Evolutionary conservation across 1,140 invertebrate species (phyloP).

Genomic region (Drosophila carrolli): DNA sequence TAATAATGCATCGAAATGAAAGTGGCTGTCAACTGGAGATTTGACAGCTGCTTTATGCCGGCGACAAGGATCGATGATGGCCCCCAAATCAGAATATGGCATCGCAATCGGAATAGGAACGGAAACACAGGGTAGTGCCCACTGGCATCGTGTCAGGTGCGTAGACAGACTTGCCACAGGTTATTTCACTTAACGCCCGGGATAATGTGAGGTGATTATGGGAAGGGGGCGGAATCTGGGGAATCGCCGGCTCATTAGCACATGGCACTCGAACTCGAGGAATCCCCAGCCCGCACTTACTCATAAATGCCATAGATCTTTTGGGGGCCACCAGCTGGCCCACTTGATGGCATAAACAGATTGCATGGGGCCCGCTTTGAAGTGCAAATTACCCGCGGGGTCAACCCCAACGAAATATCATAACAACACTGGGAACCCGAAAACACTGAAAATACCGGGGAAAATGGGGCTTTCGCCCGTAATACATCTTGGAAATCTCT

Average conservation of each 20-base stretch:
- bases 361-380: slow-evolving; percentile 70
- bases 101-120: slow-evolving; percentile 7
- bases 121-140: slow-evolving; percentile 9
- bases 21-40: slow-evolving; percentile 79
- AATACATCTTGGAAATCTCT: slow-evolving; percentile 80
- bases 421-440: slow-evolving; percentile 3
- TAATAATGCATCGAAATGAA: slow-evolving; percentile 82
- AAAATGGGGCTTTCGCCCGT: slow-evolving; percentile 35
- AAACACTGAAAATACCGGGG: slow-evolving; percentile 2
- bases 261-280: slow-evolving; percentile 30
- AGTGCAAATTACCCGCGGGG: slow-evolving; percentile 82
- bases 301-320: slow-evolving; percentile 82
- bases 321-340: slow-evolving; percentile 69
- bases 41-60: slow-evolving; percentile 43
- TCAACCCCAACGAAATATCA: slow-evolving; percentile 50
- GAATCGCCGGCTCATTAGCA: slow-evolving; percentile 68
- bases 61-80: slow-evolving; percentile 77
- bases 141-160: slow-evolving; percentile 43
- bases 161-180: slow-evolving; percentile 58
- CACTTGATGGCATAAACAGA: slow-evolving; percentile 77
- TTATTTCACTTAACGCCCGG: slow-evolving; percentile 55
- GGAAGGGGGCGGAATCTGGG: background rate
- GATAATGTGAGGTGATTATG: slow-evolving; percentile 54
- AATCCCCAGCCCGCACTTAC: slow-evolving; percentile 43
- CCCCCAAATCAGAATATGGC: slow-evolving; percentile 1